These are phyloP conservation scores for Takifugu bimaculatus DNA, from an alignment of 2,113 vertebrate genomes.

Conservation along the genomic window DNA sequence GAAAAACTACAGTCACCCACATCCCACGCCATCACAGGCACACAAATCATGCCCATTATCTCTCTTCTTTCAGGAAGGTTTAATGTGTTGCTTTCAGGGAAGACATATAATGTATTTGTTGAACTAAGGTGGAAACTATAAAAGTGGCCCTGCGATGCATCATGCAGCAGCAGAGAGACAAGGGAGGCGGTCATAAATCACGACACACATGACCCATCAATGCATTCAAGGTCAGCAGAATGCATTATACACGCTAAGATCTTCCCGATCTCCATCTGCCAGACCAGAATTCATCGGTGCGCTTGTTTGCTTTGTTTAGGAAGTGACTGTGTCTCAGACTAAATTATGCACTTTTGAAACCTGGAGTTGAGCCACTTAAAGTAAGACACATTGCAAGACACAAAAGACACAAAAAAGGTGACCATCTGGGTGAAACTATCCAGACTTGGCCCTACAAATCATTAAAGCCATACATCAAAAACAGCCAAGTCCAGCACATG, in stretches of 20 bases:
- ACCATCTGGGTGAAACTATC: constrained; percentile 49
- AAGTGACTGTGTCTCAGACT: constrained; percentile 25
- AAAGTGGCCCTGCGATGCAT: constrained; percentile 28
- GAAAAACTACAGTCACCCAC: constrained; percentile 43
- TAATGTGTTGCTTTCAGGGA: constrained; percentile 28
- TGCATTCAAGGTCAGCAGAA: constrained; percentile 32
- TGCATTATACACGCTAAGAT: constrained; percentile 27
- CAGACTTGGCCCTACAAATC: constrained; percentile 47
- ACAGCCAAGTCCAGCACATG: constrained; percentile 15
- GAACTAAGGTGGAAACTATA: constrained; percentile 22
- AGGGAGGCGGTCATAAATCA: constrained; percentile 21
- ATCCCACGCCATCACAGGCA: constrained; percentile 14
- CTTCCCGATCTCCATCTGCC: constrained; percentile 3
- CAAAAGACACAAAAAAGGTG: constrained; percentile 22
- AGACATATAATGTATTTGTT: constrained; percentile 21
- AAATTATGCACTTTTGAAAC: constrained; percentile 34
- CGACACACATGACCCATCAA: constrained; percentile 25
- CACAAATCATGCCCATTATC: constrained; percentile 45
- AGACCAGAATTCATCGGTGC: too few relatives aligned
- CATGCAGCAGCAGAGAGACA: constrained; percentile 25
- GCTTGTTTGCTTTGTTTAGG: constrained; percentile 5
- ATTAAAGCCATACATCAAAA: constrained; percentile 41
- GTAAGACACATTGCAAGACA: constrained; percentile 5
- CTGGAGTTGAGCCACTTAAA: constrained; percentile 26
- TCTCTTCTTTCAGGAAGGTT: constrained; percentile 26